Evolutionary conservation across 2,888 invertebrate species (phyloP).

Genomic region (Xanthia togata): DNA sequence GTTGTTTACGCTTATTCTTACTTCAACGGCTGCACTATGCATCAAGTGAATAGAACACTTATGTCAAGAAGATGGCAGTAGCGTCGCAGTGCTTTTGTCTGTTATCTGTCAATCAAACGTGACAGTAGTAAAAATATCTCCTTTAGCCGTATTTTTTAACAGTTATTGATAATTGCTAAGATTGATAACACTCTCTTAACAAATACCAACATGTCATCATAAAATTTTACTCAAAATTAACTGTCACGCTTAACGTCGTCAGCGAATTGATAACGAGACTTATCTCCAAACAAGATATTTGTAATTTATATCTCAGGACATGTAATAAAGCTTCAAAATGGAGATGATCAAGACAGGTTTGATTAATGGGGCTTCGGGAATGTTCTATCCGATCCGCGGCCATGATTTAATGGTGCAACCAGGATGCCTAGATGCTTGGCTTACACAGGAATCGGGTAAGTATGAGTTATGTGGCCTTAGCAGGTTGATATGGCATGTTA

Average conservation of each 20-base stretch:
- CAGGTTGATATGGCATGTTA: neutral
- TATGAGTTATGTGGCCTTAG: constrained; percentile 40
- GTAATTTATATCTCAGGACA: constrained; percentile 50
- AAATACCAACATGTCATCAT: neutral
- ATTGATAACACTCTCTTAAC: neutral
- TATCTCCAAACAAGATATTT: constrained; percentile 47
- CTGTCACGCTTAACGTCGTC: constrained; percentile 26
- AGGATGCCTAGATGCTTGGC: constrained; percentile 32
- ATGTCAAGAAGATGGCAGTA: neutral
- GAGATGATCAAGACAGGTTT: constrained; percentile 55
- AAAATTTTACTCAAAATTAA: constrained; percentile 33
- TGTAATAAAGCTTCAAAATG: constrained; percentile 53
- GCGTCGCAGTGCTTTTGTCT: neutral
- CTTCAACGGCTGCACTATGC: neutral
- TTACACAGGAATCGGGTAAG: constrained; percentile 48
- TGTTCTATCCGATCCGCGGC: constrained; percentile 51
- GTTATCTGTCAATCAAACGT: neutral
- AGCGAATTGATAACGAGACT: constrained; percentile 36
- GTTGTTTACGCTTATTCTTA: neutral
- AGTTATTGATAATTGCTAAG: neutral
- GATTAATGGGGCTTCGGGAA: constrained; percentile 61
- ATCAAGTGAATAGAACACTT: too few species aligned
- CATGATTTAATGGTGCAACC: constrained; percentile 64
- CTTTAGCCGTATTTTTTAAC: neutral
- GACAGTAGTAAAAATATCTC: neutral